Evolutionary conservation across 2,797 vertebrate species (phyloP), one percentile per base, ranked within the genome.

Genomic region (Pagetopsis macropterus): DNA sequence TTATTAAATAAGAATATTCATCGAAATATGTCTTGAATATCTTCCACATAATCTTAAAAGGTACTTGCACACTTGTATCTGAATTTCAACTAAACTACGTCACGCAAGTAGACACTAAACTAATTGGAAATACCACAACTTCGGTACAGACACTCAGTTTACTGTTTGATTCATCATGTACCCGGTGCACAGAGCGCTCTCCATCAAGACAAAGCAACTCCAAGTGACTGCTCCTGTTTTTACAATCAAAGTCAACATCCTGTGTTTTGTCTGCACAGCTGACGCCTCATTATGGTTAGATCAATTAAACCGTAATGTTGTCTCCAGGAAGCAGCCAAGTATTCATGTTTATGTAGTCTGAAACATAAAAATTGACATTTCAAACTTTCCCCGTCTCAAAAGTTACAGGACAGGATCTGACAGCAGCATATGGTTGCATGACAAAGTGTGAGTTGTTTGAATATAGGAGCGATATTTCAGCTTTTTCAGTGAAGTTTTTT

Each of bases 231-330:
- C 84, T 82, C 76, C 64, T 81, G 64, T 87, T 88, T 92, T 86
- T 85, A 89, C 85, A 82, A 87, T 92, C 86, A 88, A 88, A 91
- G 89, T 91, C 87, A 86, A 88, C 91, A 89, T 92, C 89, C 87
- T 89, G 87, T 89, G 80, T 91, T 88, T 86, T 88, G 87, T 90
- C 88, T 91, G 90, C 84, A 62, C 74, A 87, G 85, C 89, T 81
- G 84, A 91, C 54, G 87, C 79, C 88, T 90, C 87, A 91, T 93
- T 91, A 92, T 90, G 89, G 87, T 91, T 85, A 83, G 89, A 92
- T 93, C 92, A 93, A 89, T 92, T 91, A 91, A 91, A 90, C 88
- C 78, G 70, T 91, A 90, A 91, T 90, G 88, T 85, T 91, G 90
- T 91, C 88, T 90, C 66, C 83, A 85, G 84, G 84, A 90, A 82